Evolutionary conservation across 2,113 vertebrate species (phyloP), one percentile per base, ranked within the genome.

Genomic region (Tragelaphus scriptus): DNA sequence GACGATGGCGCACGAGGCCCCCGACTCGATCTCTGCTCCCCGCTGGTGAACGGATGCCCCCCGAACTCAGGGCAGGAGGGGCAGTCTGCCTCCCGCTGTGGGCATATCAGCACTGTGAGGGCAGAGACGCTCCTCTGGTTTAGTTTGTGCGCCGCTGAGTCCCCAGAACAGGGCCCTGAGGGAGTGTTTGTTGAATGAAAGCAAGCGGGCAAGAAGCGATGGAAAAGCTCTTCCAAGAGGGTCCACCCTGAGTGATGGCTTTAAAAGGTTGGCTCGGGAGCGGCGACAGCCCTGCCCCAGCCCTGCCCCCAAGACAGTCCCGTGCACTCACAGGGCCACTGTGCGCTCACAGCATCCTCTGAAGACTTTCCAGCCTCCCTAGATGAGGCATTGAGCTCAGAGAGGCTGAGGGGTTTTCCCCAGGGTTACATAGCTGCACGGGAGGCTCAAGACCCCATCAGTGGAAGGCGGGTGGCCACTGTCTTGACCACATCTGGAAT

Each of bases 41-140:
- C 16, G 3, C 23, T 4, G 23, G 63, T 30, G 44, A 36, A 25
- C 0, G 1, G 55, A 11, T 0, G 17, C 40, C 21, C 49, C 63
- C 85, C 10, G 9, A 6, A 17, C 28, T 47, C 56, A 2, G 81
- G n/a, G 53, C 32, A 15, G 53, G 17, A 3, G 36, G 21, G 49
- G 2, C 21, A 2, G 4, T 25, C 71, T 9, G 56, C 56, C n/a
- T 36, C 56, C 28, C 0, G 0, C 5, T 0, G 32, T n/a, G 6
- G 61, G 65, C 21, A 5, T 4, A 4, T 3, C 77, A 9, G 75
- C 36, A 0, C 36, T 1, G 0, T 2, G 58, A 59, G 23, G 7
- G 40, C 13, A 32, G 59, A 32, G 47, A 19, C 0, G 7, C 0
- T 19, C 40, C 7, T 51, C 14, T 12, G 16, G 51, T 15, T 23